Base-by-base conservation (phyloP, 2,888 invertebrate species). In the Clistopyga incitator region DNA sequence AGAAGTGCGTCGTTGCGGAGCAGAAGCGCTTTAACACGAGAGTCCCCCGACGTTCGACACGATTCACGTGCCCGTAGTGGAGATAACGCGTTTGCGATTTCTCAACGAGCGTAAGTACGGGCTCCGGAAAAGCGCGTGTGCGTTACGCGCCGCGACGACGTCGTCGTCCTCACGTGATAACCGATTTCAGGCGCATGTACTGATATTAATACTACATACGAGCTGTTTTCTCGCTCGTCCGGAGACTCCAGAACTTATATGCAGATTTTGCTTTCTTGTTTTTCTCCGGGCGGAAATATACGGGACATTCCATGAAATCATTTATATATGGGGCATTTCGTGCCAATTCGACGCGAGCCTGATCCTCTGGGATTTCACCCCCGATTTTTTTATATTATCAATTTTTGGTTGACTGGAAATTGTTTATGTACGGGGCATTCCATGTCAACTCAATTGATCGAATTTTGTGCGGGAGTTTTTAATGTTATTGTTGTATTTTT, bases 61-160 rank as follows among this genome's bases (percentile, higher is more conserved):
- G 75, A 84, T 85, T 88, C 87, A 87, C 88, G 88, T 87, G 88
- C 10, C 52, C n/a, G 84, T 87, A 50, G 68, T 80, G 71, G 64
- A 71, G 67, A 84, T 38, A 20, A 52, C 38, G 25, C 38, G 23
- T 45, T 38, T 6, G 23, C 34, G 34, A 61, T 50, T 64, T 15
- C 23, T 45, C 59, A 52, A 61, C 20, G 20, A 59, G 20, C 8
- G 34, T 38, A 54, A 20, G 13, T 54, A 42, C 13, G 11, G 3
- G 34, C 20, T 15, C 23, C 34, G 3, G 10, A 45, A 65, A 54
- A 64, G 42, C 56, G 71, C 47, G 68, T 72, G 45, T 71, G 50
- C 42, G 56, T 61, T 38, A 34, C 34, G 42, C 71, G 52, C 45
- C 64, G n/a, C n/a, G n/a, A n/a, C n/a, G n/a, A n/a, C n/a, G n/a